Conservation (phyloP, 2,888 invertebrate species). For the Eudemis profundana region DNA sequence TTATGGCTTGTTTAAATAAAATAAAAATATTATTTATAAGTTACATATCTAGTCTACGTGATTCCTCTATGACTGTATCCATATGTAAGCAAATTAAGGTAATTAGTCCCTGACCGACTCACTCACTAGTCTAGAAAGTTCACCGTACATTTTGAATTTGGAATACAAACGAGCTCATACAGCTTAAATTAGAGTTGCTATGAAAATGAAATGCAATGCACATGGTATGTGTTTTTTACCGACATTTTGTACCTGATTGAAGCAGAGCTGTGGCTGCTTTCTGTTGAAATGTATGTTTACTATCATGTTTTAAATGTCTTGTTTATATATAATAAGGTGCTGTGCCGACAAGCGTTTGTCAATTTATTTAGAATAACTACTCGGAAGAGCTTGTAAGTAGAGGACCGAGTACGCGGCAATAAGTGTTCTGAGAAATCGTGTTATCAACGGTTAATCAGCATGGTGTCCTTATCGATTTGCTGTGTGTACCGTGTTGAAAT, state of each 20-base stretch:
- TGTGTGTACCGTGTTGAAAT: slow-evolving; percentile 17
- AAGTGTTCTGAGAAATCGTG: slow-evolving; percentile 18
- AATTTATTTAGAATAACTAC: slow-evolving; percentile 14
- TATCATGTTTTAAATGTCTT: not conserved
- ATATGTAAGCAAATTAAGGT: slow-evolving; percentile 6
- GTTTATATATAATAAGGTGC: not conserved
- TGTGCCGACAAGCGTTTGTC: not conserved
- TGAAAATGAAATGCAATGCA: not conserved
- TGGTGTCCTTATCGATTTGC: not conserved
- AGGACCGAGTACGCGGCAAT: slow-evolving; percentile 1
- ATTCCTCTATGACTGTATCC: not conserved
- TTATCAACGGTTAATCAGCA: slow-evolving; percentile 19
- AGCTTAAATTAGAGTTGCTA: slow-evolving; percentile 2
- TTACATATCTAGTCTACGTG: not conserved
- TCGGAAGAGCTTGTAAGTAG: slow-evolving; percentile 7
- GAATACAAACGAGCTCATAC: not conserved
- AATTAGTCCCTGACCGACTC: slow-evolving; percentile 22
- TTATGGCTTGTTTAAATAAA: no score
- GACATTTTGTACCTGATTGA: not conserved
- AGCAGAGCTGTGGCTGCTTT: not conserved
- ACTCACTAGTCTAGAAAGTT: slow-evolving; percentile 8
- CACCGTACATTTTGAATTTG: not conserved
- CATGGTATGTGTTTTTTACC: not conserved
- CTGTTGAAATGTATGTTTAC: not conserved
- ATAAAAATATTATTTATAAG: not conserved